Conservation (phyloP, 2,113 vertebrate species). For the Bettongia penicillata region DNA sequence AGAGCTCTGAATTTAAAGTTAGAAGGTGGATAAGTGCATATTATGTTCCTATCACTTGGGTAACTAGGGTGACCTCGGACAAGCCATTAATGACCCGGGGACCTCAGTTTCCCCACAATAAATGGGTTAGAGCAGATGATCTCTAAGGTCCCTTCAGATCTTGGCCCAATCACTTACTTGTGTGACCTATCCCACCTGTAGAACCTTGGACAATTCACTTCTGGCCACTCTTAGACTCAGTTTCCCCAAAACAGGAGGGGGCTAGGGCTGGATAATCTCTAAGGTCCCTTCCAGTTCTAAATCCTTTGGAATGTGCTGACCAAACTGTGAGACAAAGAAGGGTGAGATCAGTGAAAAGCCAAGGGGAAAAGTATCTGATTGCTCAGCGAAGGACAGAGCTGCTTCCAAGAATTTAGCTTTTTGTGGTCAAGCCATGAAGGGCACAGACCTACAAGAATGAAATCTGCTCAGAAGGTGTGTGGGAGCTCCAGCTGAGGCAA, state of each 20-base stretch:
- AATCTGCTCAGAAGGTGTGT: neutral
- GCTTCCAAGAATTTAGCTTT: neutral
- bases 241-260: neutral
- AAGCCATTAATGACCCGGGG: neutral
- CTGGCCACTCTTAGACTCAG: neutral
- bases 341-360: neutral
- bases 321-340: neutral
- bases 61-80: neutral
- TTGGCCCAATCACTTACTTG: neutral
- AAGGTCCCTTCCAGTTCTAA: neutral
- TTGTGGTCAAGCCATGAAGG: neutral
- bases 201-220: neutral
- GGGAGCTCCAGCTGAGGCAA: neutral
- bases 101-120: neutral
- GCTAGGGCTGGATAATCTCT: neutral
- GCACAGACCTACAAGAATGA: neutral
- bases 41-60: accelerated
- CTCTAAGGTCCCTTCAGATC: neutral
- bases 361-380: neutral
- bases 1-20: neutral
- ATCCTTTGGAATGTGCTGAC: neutral
- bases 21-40: neutral
- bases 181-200: neutral
- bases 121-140: neutral
- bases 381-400: neutral